Conservation (phyloP, 2,888 invertebrate species). For the Eilema griseolum region DNA sequence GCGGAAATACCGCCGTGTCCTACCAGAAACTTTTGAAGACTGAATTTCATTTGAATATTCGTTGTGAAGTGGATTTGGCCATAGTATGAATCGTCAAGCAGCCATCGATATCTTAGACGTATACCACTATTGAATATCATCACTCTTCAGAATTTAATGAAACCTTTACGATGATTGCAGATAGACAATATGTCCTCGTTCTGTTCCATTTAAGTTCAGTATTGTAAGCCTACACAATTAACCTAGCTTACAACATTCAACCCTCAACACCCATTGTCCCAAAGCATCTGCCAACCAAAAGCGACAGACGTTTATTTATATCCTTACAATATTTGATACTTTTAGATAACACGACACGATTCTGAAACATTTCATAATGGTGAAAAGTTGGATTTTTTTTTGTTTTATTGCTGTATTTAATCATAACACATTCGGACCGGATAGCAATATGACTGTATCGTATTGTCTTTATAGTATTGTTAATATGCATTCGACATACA, state of each 20-base stretch:
- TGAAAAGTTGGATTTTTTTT: too few species aligned
- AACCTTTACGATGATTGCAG: not conserved
- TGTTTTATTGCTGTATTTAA: not conserved
- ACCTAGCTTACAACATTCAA: slow-evolving; percentile 15
- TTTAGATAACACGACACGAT: slow-evolving; percentile 13
- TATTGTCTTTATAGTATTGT: too few species aligned
- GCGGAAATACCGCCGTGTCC: too few species aligned
- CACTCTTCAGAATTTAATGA: not conserved
- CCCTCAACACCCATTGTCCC: slow-evolving; percentile 11
- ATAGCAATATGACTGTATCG: too few species aligned
- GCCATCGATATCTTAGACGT: too few species aligned
- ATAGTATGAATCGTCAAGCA: too few species aligned
- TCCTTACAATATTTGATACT: slow-evolving; percentile 12
- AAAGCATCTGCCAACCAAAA: slow-evolving; percentile 15
- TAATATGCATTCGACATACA: too few species aligned
- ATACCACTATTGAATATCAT: not conserved
- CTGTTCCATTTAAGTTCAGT: not conserved
- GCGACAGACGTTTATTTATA: slow-evolving; percentile 19
- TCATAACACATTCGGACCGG: too few species aligned
- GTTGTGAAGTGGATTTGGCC: too few species aligned
- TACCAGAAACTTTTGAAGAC: too few species aligned
- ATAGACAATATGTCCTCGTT: not conserved
- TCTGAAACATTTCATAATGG: not conserved
- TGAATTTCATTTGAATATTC: too few species aligned
- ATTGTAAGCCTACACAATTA: slow-evolving; percentile 9